A percentile compares a stretch with the other conserved stretches of the same genome.
phyloP scores from a whole-genome alignment of 2,888 invertebrate species.

The Drosophila ustulata region DNA sequence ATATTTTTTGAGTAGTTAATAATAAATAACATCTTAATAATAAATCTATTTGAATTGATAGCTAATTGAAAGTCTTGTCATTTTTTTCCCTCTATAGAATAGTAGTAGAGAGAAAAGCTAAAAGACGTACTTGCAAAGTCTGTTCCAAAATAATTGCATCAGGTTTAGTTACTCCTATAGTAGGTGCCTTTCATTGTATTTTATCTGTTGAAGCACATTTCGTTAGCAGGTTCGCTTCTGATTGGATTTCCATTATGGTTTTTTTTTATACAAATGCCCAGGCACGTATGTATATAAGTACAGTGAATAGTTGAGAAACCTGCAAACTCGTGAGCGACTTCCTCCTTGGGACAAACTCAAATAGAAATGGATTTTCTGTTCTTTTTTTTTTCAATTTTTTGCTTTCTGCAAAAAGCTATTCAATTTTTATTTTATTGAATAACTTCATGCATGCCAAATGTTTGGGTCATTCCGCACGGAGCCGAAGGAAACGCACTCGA shows the following conservation, averaged over 20 bases:
- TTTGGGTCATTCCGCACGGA: slow-evolving; percentile 33
- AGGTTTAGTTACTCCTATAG: not conserved
- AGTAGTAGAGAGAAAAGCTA: too few species aligned
- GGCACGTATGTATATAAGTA: not conserved
- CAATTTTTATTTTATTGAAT: slow-evolving; percentile 78
- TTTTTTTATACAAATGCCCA: not conserved
- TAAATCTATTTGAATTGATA: too few species aligned
- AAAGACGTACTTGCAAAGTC: too few species aligned
- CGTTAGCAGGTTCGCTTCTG: slow-evolving; percentile 16
- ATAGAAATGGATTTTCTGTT: slow-evolving; percentile 26
- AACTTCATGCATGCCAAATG: slow-evolving; percentile 76
- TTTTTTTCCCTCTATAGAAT: too few species aligned
- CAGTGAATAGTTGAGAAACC: slow-evolving; percentile 14
- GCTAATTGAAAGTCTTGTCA: too few species aligned
- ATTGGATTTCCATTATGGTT: slow-evolving; percentile 30
- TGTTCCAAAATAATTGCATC: not conserved
- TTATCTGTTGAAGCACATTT: slow-evolving; percentile 4
- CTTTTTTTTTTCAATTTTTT: slow-evolving; percentile 21
- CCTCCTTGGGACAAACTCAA: slow-evolving; percentile 40
- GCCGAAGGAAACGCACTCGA: slow-evolving; percentile 24
- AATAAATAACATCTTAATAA: too few species aligned
- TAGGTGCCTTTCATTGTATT: not conserved
- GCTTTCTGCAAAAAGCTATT: slow-evolving; percentile 49
- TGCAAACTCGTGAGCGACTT: slow-evolving; percentile 5
- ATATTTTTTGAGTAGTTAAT: too few species aligned